phyloP scores from a whole-genome alignment of 2,888 invertebrate species.

The Gastracanthus pulcherrimus region DNA sequence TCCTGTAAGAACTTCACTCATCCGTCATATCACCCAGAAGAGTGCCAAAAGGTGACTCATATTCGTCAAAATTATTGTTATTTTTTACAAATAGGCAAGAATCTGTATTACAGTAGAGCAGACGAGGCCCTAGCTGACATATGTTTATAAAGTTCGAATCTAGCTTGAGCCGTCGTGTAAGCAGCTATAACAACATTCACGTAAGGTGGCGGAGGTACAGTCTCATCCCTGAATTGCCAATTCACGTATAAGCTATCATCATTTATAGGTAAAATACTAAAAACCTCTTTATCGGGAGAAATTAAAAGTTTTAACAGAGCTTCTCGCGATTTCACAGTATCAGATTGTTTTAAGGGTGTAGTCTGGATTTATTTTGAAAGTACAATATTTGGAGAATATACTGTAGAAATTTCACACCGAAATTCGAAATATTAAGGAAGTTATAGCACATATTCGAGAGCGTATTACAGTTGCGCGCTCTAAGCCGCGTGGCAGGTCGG shows the following conservation, averaged over 20 bases:
- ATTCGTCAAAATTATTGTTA: background rate
- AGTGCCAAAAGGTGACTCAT: background rate
- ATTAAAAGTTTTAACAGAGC: conserved; percentile 12
- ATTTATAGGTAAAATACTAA: background rate
- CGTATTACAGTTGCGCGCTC: no score
- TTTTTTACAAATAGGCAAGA: conserved; percentile 24
- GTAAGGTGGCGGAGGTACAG: background rate
- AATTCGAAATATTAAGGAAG: no score
- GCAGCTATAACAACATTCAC: conserved; percentile 39
- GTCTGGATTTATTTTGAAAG: no score
- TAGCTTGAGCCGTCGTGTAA: conserved; percentile 42
- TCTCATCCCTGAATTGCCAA: background rate
- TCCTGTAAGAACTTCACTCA: conserved; percentile 14
- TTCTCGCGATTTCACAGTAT: conserved; percentile 4
- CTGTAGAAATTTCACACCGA: no score
- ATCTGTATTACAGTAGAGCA: conserved; percentile 50
- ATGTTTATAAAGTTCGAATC: conserved; percentile 66
- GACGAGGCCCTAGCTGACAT: conserved; percentile 64
- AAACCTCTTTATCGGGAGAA: background rate
- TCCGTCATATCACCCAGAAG: conserved; percentile 46
- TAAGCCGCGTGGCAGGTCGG: no score
- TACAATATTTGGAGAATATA: no score
- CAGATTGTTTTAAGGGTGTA: no score
- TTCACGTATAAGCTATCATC: conserved; percentile 21
- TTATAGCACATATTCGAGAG: no score